Base-by-base conservation (phyloP, 2,113 vertebrate genomes). In the Rhagologus leucostigma region DNA sequence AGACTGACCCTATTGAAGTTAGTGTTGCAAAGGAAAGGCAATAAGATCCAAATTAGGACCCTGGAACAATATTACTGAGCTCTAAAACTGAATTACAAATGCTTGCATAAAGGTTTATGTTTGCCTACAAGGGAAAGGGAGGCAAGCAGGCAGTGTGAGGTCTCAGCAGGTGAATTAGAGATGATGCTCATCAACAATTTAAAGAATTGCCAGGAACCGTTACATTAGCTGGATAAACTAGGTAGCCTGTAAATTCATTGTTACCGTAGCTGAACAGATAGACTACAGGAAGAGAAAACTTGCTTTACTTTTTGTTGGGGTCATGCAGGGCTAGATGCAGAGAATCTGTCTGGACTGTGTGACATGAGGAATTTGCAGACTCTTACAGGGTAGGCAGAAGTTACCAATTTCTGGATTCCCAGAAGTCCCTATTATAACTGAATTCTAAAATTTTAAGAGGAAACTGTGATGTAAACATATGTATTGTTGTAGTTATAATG, bases 401-500 rank as follows among this genome's bases (percentile, higher is more conserved):
- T 49, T 89, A 69, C 78, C 55, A 59, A 37, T 76, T 79, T 93
- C 62, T 56, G 50, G 53, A 85, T 68, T 94, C 94, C 93, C 95
- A 87, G 24, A 92, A 93, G 94, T 91, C 81, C 77, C 56, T 85
- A 94, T 95, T 95, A 91, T 87, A 82, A 70, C 69, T 33, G 73
- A 91, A 92, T 71, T 79, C 57, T 87, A 76, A 84, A 93, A 82
- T 27, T 64, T 47, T 62, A 52, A 82, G 81, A 74, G 32, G 53
- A 47, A 89, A 16, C 27, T 60, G 53, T 75, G 57, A 44, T 82
- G 65, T 50, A 95, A 93, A 93, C 70, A 47, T 39, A 70, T 75
- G 56, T 50, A 87, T 93, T 95, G 57, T 94, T 74, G 17, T 33
- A 64, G 47, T 71, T 79, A 37, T 24, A 89, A 84, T 91, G 87